Evolutionary conservation across 2,113 vertebrate species (phyloP).

Genomic region (Vidua chalybeata): DNA sequence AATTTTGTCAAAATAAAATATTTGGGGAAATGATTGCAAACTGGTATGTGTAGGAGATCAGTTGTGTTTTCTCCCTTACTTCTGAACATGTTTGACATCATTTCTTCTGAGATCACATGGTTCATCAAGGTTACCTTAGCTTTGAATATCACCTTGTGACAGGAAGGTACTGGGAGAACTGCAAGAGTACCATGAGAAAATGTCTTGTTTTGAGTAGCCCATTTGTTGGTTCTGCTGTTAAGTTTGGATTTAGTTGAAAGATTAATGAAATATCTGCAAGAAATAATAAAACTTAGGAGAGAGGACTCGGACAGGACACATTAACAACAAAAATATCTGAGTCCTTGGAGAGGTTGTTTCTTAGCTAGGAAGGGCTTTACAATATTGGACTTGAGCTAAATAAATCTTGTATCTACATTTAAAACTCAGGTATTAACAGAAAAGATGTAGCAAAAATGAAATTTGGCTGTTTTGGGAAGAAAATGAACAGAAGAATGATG

Average conservation of each 20-base stretch:
- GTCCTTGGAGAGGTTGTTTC: not conserved
- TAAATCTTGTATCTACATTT: not conserved
- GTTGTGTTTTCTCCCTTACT: not conserved
- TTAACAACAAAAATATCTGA: not conserved
- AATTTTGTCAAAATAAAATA: not conserved
- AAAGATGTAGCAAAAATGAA: not conserved
- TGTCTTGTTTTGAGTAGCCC: not conserved
- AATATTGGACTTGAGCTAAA: not conserved
- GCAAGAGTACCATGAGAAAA: not conserved
- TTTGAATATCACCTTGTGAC: not conserved
- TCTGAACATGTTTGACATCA: not conserved
- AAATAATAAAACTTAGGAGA: not conserved
- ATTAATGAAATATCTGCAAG: not conserved
- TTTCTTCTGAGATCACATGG: not conserved
- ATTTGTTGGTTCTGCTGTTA: not conserved
- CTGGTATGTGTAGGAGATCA: not conserved
- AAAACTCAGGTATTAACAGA: not conserved
- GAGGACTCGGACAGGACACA: not conserved
- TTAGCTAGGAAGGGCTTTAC: not conserved
- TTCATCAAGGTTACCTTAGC: not conserved
- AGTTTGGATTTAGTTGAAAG: not conserved
- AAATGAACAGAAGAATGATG: not conserved
- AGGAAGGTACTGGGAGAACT: not conserved
- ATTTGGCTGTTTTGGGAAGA: not conserved
- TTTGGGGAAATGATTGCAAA: not conserved